phyloP scores from a whole-genome alignment of 2,113 vertebrate species.

The Isichthys henryi region DNA sequence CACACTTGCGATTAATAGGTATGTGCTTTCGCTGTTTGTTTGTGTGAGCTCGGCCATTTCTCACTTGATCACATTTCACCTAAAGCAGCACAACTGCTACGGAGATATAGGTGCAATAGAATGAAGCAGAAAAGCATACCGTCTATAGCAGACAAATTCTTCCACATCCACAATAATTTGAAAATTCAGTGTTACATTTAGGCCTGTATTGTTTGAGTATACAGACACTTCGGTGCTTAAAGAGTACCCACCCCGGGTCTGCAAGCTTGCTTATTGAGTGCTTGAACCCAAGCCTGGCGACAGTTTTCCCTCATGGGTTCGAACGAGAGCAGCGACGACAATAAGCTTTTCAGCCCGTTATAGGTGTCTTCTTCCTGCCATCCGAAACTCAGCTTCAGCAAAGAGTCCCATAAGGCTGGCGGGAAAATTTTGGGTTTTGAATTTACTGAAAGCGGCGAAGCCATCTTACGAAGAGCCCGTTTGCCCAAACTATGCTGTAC shows the following conservation, averaged over 20 bases:
- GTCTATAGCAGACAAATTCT: background rate
- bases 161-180: background rate
- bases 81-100: background rate
- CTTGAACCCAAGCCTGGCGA: constrained; percentile 1
- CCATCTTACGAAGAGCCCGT: background rate
- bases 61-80: background rate
- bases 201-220: background rate
- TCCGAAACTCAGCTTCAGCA: background rate
- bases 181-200: background rate
- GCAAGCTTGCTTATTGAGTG: constrained; percentile 9
- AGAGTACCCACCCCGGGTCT: background rate
- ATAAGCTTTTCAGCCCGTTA: background rate
- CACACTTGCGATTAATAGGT: background rate
- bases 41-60: background rate
- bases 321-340: background rate
- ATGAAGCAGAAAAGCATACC: background rate
- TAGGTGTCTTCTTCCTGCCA: background rate
- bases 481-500: background rate
- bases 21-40: background rate
- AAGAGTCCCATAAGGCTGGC: background rate
- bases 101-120: background rate
- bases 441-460: background rate
- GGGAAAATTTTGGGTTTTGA: background rate
- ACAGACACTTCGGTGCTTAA: background rate
- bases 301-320: background rate